Evolutionary conservation across 2,113 vertebrate genomes (phyloP), one percentile per base, ranked within the genome.

Genomic region (Anarhynchus alexandrinus): DNA sequence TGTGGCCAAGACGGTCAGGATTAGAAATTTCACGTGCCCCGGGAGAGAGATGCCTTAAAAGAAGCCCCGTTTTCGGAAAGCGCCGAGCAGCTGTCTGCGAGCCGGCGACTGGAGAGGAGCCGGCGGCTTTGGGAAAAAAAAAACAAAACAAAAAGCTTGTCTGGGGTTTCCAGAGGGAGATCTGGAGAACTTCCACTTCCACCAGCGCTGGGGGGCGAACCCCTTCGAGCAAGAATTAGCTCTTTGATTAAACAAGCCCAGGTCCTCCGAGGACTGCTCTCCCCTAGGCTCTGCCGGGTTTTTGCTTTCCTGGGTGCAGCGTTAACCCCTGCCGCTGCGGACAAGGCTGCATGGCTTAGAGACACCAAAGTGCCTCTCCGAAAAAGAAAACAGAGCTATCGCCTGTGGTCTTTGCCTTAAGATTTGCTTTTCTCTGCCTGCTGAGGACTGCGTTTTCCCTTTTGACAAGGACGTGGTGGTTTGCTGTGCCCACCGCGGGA

Each of bases 131-230:
- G 43, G 40, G 40, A 42, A 42, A 42, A 42, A 42, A 42, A 42
- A 42, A 42, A 42, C 10, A 42, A 42, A 42, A 22, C 14, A n/a
- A 69, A 62, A 84, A 26, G 4, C 86, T 77, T 43, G 4, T 94
- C 73, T 72, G 66, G 62, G 79, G 6, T 42, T 92, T 93, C 83
- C 89, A 71, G 81, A 82, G 86, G 72, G 93, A 95, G n/a, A 82
- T 51, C 79, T 90, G 93, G 85, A 90, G 86, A 96, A 81, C 91
- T 86, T 92, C 88, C 67, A 40, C 74, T 90, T 80, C 94, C 64
- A 49, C 38, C 1, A 1, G 58, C 8, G 54, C 90, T 82, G 70
- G 43, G 62, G 88, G 90, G 70, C 0, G 0, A 82, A 95, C 55
- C 67, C 71, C 74, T 76, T 10, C 15, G 15, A 97, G 83, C 58